Evolutionary conservation across 2,113 vertebrate species (phyloP).

Genomic region (Fregetta grallaria): DNA sequence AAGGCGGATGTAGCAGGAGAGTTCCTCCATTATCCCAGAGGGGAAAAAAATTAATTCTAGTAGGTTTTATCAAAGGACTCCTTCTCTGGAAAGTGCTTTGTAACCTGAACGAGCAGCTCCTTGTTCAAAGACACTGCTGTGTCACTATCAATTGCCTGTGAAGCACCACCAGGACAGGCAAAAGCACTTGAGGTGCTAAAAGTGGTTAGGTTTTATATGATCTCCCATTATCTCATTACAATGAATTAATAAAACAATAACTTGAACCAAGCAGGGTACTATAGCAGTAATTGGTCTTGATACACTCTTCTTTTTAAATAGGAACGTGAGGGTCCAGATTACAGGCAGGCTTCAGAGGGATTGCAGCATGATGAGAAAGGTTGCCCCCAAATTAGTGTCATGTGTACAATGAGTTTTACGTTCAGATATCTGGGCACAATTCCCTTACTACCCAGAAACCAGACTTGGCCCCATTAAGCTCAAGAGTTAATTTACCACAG

Average conservation of each 20-base stretch:
- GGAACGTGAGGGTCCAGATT: neutral
- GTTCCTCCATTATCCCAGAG: neutral
- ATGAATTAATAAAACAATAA: constrained; percentile 10
- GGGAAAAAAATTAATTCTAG: neutral
- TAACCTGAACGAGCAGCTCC: neutral
- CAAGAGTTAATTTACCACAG: neutral
- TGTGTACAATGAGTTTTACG: neutral
- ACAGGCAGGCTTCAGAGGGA: neutral
- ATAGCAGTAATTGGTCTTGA: neutral
- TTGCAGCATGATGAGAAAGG: neutral
- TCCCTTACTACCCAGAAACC: neutral
- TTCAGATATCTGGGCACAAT: neutral
- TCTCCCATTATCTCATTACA: constrained; percentile 7
- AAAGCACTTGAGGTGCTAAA: neutral
- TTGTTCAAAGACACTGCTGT: neutral
- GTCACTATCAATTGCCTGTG: neutral
- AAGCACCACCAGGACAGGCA: neutral
- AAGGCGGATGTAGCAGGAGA: neutral
- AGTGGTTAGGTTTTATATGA: neutral
- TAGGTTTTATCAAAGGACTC: neutral
- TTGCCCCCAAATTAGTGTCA: neutral
- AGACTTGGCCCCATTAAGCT: neutral
- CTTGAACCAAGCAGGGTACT: neutral
- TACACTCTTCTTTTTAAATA: neutral
- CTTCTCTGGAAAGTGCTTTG: neutral